Percentiles rank a stretch among this genome's conserved stretches.
Conservation (phyloP, 2,797 vertebrate genomes). For the Myiotriccus ornatus region DNA sequence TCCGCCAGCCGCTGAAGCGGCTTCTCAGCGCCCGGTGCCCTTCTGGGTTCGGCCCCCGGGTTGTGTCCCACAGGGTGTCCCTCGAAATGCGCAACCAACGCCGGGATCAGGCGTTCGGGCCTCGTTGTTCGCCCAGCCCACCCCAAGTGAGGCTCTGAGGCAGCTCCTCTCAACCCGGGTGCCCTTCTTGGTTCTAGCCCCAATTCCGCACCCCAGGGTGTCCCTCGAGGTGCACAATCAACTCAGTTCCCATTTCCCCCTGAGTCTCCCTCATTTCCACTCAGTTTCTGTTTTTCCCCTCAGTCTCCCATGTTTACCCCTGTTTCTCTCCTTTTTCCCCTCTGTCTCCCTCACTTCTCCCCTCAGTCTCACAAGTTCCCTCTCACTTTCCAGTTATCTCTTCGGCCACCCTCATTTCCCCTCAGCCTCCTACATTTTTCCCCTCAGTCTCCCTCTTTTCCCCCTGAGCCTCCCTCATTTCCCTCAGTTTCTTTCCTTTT, state of each 20-base stretch:
- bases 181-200: too few relatives aligned
- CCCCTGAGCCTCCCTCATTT: neutral
- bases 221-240: too few relatives aligned
- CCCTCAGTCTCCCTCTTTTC: neutral
- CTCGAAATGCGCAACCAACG: too few relatives aligned
- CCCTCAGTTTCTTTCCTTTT: neutral
- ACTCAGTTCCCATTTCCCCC: neutral
- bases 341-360: neutral
- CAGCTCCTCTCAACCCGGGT: fast-evolving
- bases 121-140: neutral
- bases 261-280: neutral
- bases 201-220: too few relatives aligned
- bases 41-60: too few relatives aligned
- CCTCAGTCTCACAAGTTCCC: neutral
- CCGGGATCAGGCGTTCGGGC: neutral
- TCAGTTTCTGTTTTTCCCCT: too few relatives aligned
- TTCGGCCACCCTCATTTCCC: neutral
- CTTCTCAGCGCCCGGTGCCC: too few relatives aligned
- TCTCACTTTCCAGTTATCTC: neutral
- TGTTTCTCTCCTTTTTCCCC: neutral
- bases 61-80: too few relatives aligned
- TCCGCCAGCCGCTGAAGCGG: too few relatives aligned
- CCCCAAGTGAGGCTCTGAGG: neutral
- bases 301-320: too few relatives aligned
- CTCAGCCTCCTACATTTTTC: neutral